Base-by-base conservation (phyloP, 37 sponge, comb jelly and placozoan species). In the Haliclona indistincta region DNA sequence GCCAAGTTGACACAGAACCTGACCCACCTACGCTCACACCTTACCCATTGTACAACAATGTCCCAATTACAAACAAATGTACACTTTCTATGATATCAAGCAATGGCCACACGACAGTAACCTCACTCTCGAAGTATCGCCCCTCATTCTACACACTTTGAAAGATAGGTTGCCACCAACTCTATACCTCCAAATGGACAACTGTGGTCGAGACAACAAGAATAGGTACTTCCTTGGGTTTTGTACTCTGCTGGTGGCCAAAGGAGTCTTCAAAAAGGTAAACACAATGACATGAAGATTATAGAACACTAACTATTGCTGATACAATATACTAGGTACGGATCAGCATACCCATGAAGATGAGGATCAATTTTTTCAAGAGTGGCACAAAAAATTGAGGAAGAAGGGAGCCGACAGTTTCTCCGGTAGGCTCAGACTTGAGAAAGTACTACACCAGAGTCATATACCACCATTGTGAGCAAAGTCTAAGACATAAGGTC, bases 71-170 rank as follows among this genome's bases (percentile, higher is more conserved):
- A 84, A 84, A 55, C 10, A 63, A 4, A 26, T 40, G 15, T 65
- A 54, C 40, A 54, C 67, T 2, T 73, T 73, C 22, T 44, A 52
- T 70, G 84, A 84, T 49, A 23, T 84, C 10, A 51, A 52, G 20
- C 84, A 84, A 36, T 84, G 71, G 71, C 84, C 84, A 25, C 84
- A 84, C 20, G 84, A 70, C 34, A 44, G 61, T 0, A 84, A 83
- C 62, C 23, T 83, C 17, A 83, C 76, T 7, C 6, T 20, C n/a
- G 15, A 25, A 23, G 29, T 78, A 34, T 34, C 67, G 23, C n/a
- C n/a, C n/a, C 25, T 4, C 20, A 38, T 53, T 4, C 38, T 78
- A 2, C 28, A 10, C 49, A 45, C 28, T 38, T 42, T 42, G 26
- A 43, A 33, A 47, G 35, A 36, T 4, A 30, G 8, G 62, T 33